phyloP scores from a whole-genome alignment of 2,113 vertebrate species.

The Corydoras maculifer region DNA sequence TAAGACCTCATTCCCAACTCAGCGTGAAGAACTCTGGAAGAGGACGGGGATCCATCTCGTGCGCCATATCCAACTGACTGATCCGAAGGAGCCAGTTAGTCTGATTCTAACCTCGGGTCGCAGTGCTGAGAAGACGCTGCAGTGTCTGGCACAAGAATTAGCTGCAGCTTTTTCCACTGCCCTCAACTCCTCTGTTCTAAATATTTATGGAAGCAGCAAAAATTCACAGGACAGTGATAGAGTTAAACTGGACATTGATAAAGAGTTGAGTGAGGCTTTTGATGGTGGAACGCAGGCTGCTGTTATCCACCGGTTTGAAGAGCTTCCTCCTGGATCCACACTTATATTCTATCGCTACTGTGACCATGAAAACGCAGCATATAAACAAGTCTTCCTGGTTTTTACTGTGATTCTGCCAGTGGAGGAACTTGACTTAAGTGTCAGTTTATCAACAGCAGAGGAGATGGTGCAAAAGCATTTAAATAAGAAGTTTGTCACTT shows the following conservation, averaged over 20 bases:
- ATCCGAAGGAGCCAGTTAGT: constrained; percentile 75
- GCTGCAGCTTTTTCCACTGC: constrained; percentile 67
- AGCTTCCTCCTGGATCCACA: constrained; percentile 81
- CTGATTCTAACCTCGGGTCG: constrained; percentile 76
- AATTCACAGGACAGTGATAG: constrained; percentile 65
- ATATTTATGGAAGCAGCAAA: constrained; percentile 63
- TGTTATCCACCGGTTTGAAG: constrained; percentile 79
- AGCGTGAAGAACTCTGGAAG: constrained; percentile 75
- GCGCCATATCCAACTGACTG: constrained; percentile 69
- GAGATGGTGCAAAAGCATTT: constrained; percentile 84
- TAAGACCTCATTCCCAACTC: constrained; percentile 67
- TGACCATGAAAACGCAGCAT: constrained; percentile 86
- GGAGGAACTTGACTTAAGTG: constrained; percentile 53
- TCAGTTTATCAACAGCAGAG: constrained; percentile 67
- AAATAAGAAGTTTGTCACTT: constrained; percentile 63
- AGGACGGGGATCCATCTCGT: constrained; percentile 72
- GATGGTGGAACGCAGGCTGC: constrained; percentile 67
- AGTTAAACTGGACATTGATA: constrained; percentile 79
- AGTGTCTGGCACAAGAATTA: constrained; percentile 70
- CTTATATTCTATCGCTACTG: constrained; percentile 98
- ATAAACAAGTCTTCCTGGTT: constrained; percentile 77
- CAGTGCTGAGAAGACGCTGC: constrained; percentile 66
- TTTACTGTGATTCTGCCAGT: constrained; percentile 82
- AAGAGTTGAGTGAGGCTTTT: constrained; percentile 70
- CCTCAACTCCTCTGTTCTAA: constrained; percentile 59